A percentile compares a stretch with the other conserved stretches of the same genome.
Conservation (phyloP, 2,797 vertebrate species). For the Anguilla megastoma region DNA sequence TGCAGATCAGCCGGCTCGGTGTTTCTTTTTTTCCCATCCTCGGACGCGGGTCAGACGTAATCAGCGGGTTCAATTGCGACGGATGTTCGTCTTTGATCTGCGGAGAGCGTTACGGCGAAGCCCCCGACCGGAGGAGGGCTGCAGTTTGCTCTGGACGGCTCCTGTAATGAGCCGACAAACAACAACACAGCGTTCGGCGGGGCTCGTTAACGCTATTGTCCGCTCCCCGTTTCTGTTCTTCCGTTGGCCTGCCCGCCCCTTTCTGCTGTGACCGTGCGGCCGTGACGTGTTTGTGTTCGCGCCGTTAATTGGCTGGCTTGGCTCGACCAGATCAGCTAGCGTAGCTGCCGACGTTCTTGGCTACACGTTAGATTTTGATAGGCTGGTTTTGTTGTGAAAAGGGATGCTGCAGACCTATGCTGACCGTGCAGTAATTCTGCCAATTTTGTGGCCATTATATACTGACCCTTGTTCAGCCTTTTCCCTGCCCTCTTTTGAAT, state of each 20-base stretch:
- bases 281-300: background rate
- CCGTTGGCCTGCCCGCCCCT: background rate
- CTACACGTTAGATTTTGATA: background rate
- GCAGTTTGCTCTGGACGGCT: background rate
- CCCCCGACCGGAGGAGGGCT: background rate
- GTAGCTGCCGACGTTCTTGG: background rate
- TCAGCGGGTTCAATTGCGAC: background rate
- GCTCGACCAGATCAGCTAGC: background rate
- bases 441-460: background rate
- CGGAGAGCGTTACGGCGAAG: background rate
- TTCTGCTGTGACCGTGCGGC: background rate
- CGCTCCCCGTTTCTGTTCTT: background rate
- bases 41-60: background rate
- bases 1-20: background rate
- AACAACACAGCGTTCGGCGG: background rate
- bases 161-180: background rate
- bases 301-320: background rate
- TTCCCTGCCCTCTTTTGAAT: background rate
- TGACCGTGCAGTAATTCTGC: background rate
- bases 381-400: background rate
- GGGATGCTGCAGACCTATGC: background rate
- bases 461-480: background rate
- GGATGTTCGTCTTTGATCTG: constrained; percentile 1
- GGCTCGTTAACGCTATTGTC: background rate
- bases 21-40: background rate